These are phyloP conservation scores for Thrips palmi DNA, from an alignment of 1,140 invertebrate genomes.

Conservation along the genomic window DNA sequence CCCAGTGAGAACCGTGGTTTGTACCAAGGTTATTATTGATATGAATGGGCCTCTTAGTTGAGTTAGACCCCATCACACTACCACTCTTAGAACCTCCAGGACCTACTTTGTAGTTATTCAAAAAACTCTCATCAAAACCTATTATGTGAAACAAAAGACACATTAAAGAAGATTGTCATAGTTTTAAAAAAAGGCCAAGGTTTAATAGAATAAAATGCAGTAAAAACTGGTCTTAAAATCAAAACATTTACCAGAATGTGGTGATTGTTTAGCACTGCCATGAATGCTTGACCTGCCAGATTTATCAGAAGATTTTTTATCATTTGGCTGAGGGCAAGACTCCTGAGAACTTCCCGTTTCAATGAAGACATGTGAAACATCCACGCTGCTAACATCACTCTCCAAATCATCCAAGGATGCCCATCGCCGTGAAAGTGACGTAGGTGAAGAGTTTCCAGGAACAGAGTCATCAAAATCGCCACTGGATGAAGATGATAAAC, in stretches of 20 bases:
- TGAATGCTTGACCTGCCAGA: background rate
- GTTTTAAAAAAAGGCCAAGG: background rate
- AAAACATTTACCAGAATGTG: background rate
- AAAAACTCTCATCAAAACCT: slow-evolving; percentile 1
- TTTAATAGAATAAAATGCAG: slow-evolving; percentile 3
- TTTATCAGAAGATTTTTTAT: background rate
- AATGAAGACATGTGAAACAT: background rate
- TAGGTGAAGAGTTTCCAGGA: slow-evolving; percentile 3
- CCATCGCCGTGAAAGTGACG: slow-evolving; percentile 14
- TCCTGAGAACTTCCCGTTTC: background rate
- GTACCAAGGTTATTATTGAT: slow-evolving; percentile 27
- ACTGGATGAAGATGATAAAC: background rate
- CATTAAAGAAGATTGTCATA: background rate
- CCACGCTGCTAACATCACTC: too few species aligned
- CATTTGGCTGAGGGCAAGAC: background rate
- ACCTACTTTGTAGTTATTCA: slow-evolving; percentile 16
- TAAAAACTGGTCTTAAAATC: background rate
- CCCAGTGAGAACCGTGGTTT: slow-evolving; percentile 3
- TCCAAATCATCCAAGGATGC: slow-evolving; percentile 17
- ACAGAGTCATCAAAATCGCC: background rate
- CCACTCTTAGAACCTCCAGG: background rate
- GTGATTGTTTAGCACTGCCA: background rate
- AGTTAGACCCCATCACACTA: too few species aligned
- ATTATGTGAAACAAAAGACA: too few species aligned
- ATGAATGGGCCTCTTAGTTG: slow-evolving; percentile 20